Evolutionary conservation across 2,113 vertebrate species (phyloP).

Genomic region (Psittacula cyanocephala): DNA sequence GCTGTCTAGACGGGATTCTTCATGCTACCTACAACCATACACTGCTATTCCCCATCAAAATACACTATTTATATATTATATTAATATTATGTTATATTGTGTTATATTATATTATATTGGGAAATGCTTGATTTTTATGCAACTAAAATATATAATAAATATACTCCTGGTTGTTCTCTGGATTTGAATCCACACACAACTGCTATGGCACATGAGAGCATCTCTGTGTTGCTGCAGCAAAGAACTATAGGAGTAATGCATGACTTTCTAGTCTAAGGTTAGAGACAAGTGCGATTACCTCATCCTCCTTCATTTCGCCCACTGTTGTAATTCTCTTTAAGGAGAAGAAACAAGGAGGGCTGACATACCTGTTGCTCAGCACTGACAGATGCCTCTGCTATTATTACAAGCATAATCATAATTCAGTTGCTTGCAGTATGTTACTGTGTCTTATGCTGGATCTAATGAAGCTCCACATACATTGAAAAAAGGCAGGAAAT

Average conservation of each 20-base stretch:
- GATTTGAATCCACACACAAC: background rate
- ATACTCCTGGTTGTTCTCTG: background rate
- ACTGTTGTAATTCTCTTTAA: background rate
- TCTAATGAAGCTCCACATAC: background rate
- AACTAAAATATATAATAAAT: background rate
- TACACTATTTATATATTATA: background rate
- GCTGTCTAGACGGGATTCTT: background rate
- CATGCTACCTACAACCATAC: background rate
- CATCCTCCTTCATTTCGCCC: background rate
- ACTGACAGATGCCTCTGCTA: background rate
- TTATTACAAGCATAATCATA: conserved; percentile 12
- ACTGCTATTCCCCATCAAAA: background rate
- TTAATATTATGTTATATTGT: background rate
- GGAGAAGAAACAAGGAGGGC: background rate
- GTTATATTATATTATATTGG: too few relatives aligned
- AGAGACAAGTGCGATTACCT: background rate
- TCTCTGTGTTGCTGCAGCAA: background rate
- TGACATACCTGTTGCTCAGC: conserved; percentile 8
- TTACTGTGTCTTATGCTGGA: background rate
- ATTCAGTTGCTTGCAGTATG: background rate
- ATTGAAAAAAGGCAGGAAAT: background rate
- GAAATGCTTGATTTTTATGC: background rate
- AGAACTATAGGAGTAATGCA: background rate
- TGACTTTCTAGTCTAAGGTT: background rate
- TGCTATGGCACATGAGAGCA: background rate